phyloP scores from a whole-genome alignment of 2,797 vertebrate species.

The Ambastaia sidthimunki region DNA sequence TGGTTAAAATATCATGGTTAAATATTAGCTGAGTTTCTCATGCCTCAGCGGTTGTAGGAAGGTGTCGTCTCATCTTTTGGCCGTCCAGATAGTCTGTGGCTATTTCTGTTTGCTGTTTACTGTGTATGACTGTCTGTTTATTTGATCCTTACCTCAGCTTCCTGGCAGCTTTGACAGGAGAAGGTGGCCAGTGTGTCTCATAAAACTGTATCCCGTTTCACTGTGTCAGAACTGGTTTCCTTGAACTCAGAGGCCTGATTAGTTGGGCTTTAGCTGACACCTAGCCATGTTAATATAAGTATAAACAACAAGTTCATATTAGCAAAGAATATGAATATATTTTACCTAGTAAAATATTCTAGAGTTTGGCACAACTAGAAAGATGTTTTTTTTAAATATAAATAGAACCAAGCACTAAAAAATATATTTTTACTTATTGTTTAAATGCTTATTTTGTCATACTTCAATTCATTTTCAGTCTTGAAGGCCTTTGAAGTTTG shows the following conservation, averaged over 20 bases:
- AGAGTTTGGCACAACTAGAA: no score
- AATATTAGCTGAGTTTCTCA: neutral
- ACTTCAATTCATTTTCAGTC: no score
- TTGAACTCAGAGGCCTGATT: neutral
- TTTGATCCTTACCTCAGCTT: conserved; percentile 63
- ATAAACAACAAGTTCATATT: neutral
- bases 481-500: no score
- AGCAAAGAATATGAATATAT: no score
- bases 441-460: no score
- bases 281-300: conserved; percentile 5
- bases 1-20: neutral
- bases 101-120: conserved; percentile 68
- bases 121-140: conserved; percentile 48
- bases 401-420: no score
- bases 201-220: conserved; percentile 31
- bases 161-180: conserved; percentile 26
- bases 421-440: no score
- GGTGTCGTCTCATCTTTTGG: no score
- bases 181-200: neutral
- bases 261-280: neutral
- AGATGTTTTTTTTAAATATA: no score
- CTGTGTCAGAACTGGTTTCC: conserved; percentile 19
- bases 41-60: neutral
- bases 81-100: conserved; percentile 33
- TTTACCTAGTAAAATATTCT: neutral